These are phyloP conservation scores for Sclerodermus sp. DNA, from an alignment of 2,888 invertebrate species.

Conservation along the genomic window DNA sequence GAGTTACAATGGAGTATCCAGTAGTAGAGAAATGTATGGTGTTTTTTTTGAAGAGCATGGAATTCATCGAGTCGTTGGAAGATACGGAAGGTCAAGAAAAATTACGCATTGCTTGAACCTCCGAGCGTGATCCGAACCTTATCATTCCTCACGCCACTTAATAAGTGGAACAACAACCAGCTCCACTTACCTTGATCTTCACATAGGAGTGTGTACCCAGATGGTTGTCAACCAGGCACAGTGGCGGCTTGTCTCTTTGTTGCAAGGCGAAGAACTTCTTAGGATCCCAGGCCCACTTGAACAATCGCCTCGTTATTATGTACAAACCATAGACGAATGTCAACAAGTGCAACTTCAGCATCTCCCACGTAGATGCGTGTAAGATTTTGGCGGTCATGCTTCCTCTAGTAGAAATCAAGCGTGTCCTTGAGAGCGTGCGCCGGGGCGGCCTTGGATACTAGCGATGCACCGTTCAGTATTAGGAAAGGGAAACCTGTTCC, in stretches of 20 bases:
- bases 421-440: too few species aligned
- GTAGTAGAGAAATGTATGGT: too few species aligned
- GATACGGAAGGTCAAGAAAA: slow-evolving; percentile 19
- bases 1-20: too few species aligned
- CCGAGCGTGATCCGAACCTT: slow-evolving; percentile 1
- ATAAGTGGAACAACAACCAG: neutral
- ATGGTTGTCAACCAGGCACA: slow-evolving; percentile 63
- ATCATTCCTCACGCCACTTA: neutral
- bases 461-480: too few species aligned
- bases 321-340: slow-evolving; percentile 61
- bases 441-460: too few species aligned
- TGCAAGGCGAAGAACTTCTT: slow-evolving; percentile 55
- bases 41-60: too few species aligned
- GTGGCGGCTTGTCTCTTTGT: slow-evolving; percentile 63
- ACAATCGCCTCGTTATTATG: slow-evolving; percentile 58
- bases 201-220: slow-evolving; percentile 68
- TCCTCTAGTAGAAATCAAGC: too few species aligned
- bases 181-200: slow-evolving; percentile 64
- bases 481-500: too few species aligned
- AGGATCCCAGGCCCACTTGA: slow-evolving; percentile 61
- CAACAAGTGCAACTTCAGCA: slow-evolving; percentile 58
- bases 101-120: neutral
- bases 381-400: slow-evolving; percentile 49
- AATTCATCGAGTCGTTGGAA: neutral
- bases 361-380: slow-evolving; percentile 59